Percentiles rank a stretch among this genome's conserved stretches.
These are phyloP conservation scores for Busseola fusca DNA, from an alignment of 2,888 invertebrate genomes.

Conservation along the genomic window DNA sequence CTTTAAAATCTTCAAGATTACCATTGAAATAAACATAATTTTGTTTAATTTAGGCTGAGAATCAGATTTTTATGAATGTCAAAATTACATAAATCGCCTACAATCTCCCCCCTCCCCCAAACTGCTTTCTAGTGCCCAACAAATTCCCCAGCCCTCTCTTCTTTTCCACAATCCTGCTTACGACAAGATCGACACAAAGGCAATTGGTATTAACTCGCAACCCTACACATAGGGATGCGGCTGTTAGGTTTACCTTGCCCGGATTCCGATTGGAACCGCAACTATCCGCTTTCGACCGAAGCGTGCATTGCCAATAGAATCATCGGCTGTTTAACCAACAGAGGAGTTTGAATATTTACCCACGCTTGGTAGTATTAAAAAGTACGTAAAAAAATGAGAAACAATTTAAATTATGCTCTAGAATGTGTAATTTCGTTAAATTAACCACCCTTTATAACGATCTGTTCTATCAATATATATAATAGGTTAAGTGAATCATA, in stretches of 20 bases:
- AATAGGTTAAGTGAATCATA: no score
- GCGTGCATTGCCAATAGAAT: conserved; percentile 34
- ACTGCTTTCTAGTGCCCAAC: neutral
- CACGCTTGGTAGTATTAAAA: neutral
- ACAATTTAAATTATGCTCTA: neutral
- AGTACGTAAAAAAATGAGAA: neutral
- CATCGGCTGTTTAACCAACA: conserved; percentile 10
- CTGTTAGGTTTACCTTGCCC: conserved; percentile 28
- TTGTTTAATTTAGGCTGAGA: neutral
- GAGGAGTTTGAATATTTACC: neutral
- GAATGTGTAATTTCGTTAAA: no score
- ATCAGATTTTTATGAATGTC: neutral
- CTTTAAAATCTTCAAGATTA: no score
- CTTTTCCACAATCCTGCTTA: neutral
- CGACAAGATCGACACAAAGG: neutral
- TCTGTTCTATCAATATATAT: no score
- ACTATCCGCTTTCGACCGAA: conserved; percentile 31
- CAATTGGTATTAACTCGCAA: conserved; percentile 14
- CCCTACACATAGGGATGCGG: conserved; percentile 32
- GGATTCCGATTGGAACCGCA: conserved; percentile 51
- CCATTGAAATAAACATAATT: neutral
- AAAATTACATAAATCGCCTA: neutral
- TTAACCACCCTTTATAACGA: no score
- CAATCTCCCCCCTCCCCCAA: no score
- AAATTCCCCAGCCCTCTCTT: neutral